Evolutionary conservation across 2,113 vertebrate species (phyloP).

Genomic region (Eubucco bourcierii): DNA sequence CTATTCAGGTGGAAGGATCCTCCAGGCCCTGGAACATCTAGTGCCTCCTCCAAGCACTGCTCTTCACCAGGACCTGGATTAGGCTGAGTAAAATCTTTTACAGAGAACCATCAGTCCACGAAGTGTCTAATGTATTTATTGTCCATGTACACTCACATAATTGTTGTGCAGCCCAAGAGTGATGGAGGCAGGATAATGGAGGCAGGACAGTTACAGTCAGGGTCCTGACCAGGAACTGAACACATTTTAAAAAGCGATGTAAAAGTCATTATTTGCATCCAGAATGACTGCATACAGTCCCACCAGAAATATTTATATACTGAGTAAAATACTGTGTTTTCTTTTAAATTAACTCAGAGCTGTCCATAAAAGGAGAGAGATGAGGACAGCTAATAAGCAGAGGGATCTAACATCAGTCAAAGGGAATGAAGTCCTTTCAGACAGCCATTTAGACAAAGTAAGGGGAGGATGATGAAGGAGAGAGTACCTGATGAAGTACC

Average conservation of each 20-base stretch:
- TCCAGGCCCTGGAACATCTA: background rate
- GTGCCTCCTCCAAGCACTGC: rapidly evolving
- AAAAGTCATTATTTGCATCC: background rate
- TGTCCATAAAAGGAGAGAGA: background rate
- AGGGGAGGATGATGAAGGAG: background rate
- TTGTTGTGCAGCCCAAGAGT: background rate
- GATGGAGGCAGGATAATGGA: background rate
- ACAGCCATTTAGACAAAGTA: background rate
- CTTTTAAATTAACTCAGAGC: background rate
- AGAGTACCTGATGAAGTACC: background rate
- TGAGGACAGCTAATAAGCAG: background rate
- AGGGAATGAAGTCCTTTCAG: background rate
- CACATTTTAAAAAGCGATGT: background rate
- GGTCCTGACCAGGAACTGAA: background rate
- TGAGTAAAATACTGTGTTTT: background rate
- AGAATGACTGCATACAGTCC: background rate
- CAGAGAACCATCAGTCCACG: background rate
- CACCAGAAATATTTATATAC: background rate
- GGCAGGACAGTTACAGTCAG: background rate
- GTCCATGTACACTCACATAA: background rate
- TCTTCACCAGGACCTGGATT: background rate
- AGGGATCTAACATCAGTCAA: background rate
- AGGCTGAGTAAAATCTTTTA: background rate
- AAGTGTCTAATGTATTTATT: background rate
- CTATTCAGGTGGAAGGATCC: background rate